Evolutionary conservation across 2,888 invertebrate genomes (phyloP).

Genomic region (Diabrotica balteata): DNA sequence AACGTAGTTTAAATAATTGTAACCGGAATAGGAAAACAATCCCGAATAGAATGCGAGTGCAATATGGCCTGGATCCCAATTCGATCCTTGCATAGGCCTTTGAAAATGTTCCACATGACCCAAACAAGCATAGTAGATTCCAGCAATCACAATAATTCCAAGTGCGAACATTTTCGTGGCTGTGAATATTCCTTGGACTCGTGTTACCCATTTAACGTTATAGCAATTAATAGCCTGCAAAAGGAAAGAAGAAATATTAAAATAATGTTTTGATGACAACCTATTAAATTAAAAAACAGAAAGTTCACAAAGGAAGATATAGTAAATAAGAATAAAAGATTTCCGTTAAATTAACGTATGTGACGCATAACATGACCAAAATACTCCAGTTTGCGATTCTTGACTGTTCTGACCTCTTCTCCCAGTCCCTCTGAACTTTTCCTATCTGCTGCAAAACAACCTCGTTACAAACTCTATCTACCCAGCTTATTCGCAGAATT

Average conservation of each 20-base stretch:
- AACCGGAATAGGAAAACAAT: constrained; percentile 92
- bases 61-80: constrained; percentile 80
- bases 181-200: constrained; percentile 92
- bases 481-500: no score
- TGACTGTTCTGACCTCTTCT: no score
- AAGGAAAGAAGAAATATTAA: constrained; percentile 2
- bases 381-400: no score
- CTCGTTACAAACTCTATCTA: no score
- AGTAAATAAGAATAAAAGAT: no score
- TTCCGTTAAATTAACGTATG: no score
- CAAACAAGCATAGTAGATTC: constrained; percentile 74
- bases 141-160: constrained; percentile 82
- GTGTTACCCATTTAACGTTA: constrained; percentile 94
- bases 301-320: no score
- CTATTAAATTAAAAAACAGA: no score
- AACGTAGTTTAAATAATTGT: constrained; percentile 94
- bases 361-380: not conserved
- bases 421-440: no score
- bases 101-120: constrained; percentile 80
- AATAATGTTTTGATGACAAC: not conserved
- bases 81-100: constrained; percentile 78
- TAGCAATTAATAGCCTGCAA: constrained; percentile 84
- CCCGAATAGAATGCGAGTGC: constrained; percentile 91
- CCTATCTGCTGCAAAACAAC: no score
- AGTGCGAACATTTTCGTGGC: constrained; percentile 89